Conservation (phyloP, 1,140 invertebrate species). For the Euwallacea similis region DNA sequence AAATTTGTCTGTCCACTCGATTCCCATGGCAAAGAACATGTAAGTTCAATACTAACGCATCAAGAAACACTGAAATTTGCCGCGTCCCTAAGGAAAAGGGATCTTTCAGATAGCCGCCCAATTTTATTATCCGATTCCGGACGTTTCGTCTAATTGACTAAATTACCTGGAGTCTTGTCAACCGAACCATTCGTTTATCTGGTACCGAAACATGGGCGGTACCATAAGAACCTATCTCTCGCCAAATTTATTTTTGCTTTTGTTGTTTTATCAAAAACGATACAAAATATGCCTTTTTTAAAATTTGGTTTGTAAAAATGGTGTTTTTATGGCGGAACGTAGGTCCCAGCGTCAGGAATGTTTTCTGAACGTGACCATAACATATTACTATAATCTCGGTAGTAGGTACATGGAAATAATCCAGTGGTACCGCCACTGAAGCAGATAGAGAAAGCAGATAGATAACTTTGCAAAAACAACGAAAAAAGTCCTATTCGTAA, state of each 20-base stretch:
- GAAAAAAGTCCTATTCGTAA: neutral
- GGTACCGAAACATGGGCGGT: neutral
- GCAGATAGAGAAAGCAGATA: neutral
- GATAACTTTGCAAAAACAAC: neutral
- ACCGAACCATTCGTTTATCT: neutral
- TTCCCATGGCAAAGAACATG: neutral
- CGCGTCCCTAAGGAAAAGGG: no score
- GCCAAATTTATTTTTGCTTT: no score
- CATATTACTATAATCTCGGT: no score
- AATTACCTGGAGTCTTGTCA: conserved; percentile 7
- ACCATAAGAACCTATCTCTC: no score
- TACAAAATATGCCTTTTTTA: no score
- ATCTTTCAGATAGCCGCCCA: neutral
- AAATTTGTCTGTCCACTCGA: neutral
- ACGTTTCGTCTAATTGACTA: conserved; percentile 12
- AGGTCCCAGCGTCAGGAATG: no score
- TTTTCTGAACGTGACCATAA: no score
- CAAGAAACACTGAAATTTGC: neutral
- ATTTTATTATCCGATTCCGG: conserved; percentile 1
- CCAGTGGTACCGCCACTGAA: neutral
- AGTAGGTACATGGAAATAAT: neutral
- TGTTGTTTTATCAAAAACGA: no score
- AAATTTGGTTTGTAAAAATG: no score
- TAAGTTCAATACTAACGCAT: neutral
- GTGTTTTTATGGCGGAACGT: no score